Percentiles rank a stretch among this genome's conserved stretches.
These are phyloP conservation scores for zebrafish (Danio rerio) DNA, from an alignment of 2,113 vertebrate genomes.

Conservation along the genomic window DNA sequence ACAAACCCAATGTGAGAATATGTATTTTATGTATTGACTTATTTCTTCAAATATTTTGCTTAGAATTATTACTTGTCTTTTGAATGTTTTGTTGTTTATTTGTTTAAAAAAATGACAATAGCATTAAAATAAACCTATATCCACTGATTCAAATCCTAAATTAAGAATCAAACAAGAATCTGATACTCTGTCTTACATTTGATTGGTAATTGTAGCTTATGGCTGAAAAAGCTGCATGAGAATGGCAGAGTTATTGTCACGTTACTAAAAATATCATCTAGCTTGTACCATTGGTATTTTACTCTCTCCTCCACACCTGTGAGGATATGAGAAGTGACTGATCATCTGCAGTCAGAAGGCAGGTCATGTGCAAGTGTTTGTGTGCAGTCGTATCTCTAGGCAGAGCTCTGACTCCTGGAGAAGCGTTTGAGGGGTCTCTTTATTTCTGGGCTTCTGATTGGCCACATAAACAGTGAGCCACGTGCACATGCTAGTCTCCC, in stretches of 20 bases:
- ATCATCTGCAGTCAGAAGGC: slow-evolving; percentile 12
- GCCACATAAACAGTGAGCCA: slow-evolving; percentile 29
- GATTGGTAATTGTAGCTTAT: neutral
- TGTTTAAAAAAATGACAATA: no score
- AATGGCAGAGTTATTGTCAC: neutral
- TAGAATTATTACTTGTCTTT: no score
- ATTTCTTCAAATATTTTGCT: no score
- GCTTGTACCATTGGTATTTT: neutral
- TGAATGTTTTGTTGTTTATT: no score
- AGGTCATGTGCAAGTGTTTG: slow-evolving; percentile 24
- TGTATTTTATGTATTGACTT: no score
- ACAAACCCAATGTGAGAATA: no score
- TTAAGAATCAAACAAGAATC: no score
- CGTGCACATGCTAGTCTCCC: slow-evolving; percentile 35
- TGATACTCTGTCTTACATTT: neutral
- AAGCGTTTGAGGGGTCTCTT: slow-evolving; percentile 18
- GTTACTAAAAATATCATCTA: neutral
- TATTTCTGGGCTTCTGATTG: slow-evolving; percentile 51
- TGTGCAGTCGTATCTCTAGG: slow-evolving; percentile 45
- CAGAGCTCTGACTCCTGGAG: slow-evolving; percentile 54
- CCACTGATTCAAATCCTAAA: no score
- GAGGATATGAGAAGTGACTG: neutral
- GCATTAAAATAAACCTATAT: no score
- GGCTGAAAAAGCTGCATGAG: neutral
- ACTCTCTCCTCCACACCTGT: neutral